phyloP scores from a whole-genome alignment of 2,113 vertebrate species.

The Nannobrachium achirus region DNA sequence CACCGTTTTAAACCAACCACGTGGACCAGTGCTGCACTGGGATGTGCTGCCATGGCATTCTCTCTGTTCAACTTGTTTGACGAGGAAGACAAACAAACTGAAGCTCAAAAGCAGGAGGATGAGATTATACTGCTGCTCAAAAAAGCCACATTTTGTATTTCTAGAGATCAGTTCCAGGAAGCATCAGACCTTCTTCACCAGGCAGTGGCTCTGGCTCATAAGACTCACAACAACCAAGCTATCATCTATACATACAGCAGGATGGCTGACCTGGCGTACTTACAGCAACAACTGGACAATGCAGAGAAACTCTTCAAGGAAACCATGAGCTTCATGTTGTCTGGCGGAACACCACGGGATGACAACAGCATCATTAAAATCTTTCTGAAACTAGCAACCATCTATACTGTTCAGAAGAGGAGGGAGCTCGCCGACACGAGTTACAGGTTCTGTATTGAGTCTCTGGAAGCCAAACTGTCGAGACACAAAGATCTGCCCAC shows the following conservation, averaged over 20 bases:
- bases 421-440: conserved; percentile 88
- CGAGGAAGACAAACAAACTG: conserved; percentile 67
- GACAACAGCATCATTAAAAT: conserved; percentile 93
- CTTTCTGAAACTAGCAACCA: conserved; percentile 93
- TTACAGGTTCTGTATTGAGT: conserved; percentile 91
- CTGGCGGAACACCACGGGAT: conserved; percentile 87
- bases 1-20: too few relatives aligned
- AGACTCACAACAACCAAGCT: conserved; percentile 82
- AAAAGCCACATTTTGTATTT: conserved; percentile 85
- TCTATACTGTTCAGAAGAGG: conserved; percentile 93
- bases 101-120: conserved; percentile 77
- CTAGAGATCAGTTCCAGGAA: conserved; percentile 82
- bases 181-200: conserved; percentile 86
- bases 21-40: too few relatives aligned
- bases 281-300: conserved; percentile 86
- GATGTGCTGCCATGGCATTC: too few relatives aligned
- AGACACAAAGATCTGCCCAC: conserved; percentile 77
- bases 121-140: conserved; percentile 88
- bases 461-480: conserved; percentile 88
- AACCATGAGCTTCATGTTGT: conserved; percentile 88
- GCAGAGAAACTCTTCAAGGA: conserved; percentile 98
- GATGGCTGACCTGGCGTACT: conserved; percentile 94
- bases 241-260: conserved; percentile 90
- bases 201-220: conserved; percentile 84
- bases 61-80: conserved; percentile 81